These are phyloP conservation scores for Choristoneura rosaceana DNA, from an alignment of 2,888 invertebrate species.

Conservation along the genomic window DNA sequence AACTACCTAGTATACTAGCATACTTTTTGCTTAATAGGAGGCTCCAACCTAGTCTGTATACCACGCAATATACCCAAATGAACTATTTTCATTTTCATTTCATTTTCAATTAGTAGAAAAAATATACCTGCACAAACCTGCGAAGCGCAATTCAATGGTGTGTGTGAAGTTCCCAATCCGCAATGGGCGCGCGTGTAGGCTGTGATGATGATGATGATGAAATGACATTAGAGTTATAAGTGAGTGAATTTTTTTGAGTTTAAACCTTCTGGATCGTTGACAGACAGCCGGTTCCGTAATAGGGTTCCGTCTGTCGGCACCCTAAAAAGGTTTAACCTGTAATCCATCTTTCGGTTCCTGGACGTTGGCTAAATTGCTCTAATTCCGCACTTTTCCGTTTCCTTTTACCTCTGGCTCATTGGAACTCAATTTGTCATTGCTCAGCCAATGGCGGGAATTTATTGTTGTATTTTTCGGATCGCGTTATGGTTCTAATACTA, in stretches of 20 bases:
- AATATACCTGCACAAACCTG: no score
- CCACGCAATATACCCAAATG: no score
- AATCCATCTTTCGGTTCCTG: slow-evolving; percentile 25
- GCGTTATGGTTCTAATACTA: slow-evolving; percentile 7
- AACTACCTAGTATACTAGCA: no score
- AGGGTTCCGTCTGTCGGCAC: neutral
- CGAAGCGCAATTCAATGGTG: no score
- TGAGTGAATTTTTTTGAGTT: neutral
- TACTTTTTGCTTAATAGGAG: no score
- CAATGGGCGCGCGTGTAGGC: no score
- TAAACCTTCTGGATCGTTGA: neutral
- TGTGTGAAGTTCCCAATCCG: no score
- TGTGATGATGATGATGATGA: no score
- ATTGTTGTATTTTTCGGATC: slow-evolving; percentile 20
- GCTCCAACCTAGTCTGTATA: no score
- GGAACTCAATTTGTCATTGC: slow-evolving; percentile 35
- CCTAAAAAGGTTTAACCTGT: slow-evolving; percentile 27
- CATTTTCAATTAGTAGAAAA: no score
- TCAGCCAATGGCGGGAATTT: slow-evolving; percentile 31
- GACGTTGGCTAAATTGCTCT: slow-evolving; percentile 35
- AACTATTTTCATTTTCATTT: no score
- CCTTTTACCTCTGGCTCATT: slow-evolving; percentile 23
- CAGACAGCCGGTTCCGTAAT: neutral
- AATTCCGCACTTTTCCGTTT: slow-evolving; percentile 37
- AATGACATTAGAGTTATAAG: no score